Conservation (phyloP, 1,140 invertebrate genomes). For the Drosophila takahashii region DNA sequence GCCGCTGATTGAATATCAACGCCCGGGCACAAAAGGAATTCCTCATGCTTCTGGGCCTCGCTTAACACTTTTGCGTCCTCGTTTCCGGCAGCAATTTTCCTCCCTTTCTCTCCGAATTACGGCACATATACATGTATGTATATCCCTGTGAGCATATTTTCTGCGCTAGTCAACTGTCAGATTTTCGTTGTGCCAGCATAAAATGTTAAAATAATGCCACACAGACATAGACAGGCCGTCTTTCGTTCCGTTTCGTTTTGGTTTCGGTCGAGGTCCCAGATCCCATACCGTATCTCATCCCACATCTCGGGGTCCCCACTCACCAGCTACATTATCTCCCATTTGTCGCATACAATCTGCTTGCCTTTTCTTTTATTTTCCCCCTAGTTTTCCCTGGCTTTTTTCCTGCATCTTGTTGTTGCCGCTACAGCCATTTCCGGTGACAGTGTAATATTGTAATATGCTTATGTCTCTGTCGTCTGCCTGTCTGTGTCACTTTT, state of each 20-base stretch:
- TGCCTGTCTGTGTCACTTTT: constrained; percentile 55
- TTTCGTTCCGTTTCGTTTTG: constrained; percentile 37
- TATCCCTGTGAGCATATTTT: constrained; percentile 70
- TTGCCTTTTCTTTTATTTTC: constrained; percentile 54
- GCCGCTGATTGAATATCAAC: constrained; percentile 78
- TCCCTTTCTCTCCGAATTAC: constrained; percentile 16
- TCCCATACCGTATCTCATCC: constrained; percentile 13
- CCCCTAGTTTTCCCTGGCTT: constrained; percentile 5
- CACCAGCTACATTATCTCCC: constrained; percentile 80
- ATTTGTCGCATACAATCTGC: constrained; percentile 82
- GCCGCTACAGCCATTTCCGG: constrained; percentile 68
- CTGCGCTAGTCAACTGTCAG: constrained; percentile 80
- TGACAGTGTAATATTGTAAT: constrained; percentile 83
- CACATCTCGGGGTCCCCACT: constrained; percentile 27
- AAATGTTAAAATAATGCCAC: constrained; percentile 83
- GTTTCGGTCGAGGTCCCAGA: constrained; percentile 22
- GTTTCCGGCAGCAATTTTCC: constrained; percentile 67
- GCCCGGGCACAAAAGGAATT: constrained; percentile 45
- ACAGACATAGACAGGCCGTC: constrained; percentile 67
- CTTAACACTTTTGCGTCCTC: constrained; percentile 74
- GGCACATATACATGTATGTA: not conserved
- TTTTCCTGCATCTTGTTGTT: constrained; percentile 32
- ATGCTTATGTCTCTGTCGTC: constrained; percentile 77
- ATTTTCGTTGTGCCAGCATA: constrained; percentile 82
- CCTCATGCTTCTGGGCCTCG: constrained; percentile 48